Conservation (phyloP, 2,113 vertebrate genomes). For the Manacus vitellinus region DNA sequence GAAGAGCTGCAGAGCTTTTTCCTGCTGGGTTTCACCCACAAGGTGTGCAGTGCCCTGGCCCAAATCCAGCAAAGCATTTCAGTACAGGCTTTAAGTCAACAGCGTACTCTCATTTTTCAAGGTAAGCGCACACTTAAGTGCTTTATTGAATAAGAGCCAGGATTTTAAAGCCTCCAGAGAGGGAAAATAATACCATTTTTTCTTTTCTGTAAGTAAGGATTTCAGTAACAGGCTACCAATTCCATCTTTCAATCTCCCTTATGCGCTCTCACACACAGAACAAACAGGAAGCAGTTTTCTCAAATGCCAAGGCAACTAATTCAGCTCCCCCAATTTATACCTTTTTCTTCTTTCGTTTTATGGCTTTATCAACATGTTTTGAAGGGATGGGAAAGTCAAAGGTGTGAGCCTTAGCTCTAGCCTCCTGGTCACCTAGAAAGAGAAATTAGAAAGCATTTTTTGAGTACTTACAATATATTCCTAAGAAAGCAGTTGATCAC, state of each 20-base stretch:
- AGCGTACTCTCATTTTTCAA: constrained; percentile 41
- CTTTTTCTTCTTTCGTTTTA: constrained; percentile 69
- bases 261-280: neutral
- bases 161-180: constrained; percentile 45
- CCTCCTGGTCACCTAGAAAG: constrained; percentile 31
- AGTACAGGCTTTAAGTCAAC: constrained; percentile 40
- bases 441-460: constrained; percentile 24
- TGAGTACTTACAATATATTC: neutral
- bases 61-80: constrained; percentile 15
- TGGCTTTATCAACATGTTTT: constrained; percentile 46
- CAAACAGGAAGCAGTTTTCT: neutral
- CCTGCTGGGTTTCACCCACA: neutral
- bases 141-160: constrained; percentile 55
- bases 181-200: constrained; percentile 48
- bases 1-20: constrained; percentile 8
- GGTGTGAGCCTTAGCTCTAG: neutral
- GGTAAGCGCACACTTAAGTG: constrained; percentile 55
- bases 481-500: neutral
- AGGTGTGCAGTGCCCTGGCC: constrained; percentile 50
- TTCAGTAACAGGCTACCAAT: constrained; percentile 43
- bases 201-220: constrained; percentile 29
- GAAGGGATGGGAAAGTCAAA: constrained; percentile 70
- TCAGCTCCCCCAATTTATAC: constrained; percentile 48
- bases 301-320: constrained; percentile 5
- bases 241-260: constrained; percentile 31